These are phyloP conservation scores for Hemistola chrysoprasaria DNA, from an alignment of 2,888 invertebrate species.

Conservation along the genomic window DNA sequence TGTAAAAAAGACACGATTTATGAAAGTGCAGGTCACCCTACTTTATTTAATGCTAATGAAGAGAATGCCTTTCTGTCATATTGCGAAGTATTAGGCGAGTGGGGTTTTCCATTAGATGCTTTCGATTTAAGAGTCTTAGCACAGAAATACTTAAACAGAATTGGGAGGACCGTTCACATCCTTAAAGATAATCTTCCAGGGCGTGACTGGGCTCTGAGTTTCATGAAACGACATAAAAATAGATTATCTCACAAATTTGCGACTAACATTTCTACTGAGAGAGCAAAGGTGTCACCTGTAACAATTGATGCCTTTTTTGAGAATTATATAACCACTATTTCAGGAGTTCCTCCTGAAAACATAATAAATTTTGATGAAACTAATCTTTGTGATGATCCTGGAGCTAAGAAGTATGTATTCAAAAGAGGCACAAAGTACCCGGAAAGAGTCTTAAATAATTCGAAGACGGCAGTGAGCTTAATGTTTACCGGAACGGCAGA, in stretches of 20 bases:
- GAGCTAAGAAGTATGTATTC: not conserved
- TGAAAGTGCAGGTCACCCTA: constrained; percentile 6
- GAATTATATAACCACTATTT: constrained; percentile 1
- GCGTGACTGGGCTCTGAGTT: constrained; percentile 1
- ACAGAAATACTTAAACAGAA: constrained; percentile 1
- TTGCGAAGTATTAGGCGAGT: constrained; percentile 5
- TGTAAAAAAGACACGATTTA: constrained; percentile 1
- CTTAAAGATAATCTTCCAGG: constrained; percentile 3
- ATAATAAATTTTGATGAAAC: constrained; percentile 1
- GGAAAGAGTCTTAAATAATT: not conserved
- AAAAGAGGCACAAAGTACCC: not conserved
- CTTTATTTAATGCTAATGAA: constrained; percentile 6
- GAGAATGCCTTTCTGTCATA: constrained; percentile 5
- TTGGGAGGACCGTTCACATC: not conserved
- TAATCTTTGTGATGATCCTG: constrained; percentile 1
- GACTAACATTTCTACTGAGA: constrained; percentile 2
- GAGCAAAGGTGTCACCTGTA: constrained; percentile 1
- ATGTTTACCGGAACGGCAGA: not conserved
- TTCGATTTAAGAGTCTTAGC: constrained; percentile 3
- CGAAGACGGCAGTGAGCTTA: not conserved
- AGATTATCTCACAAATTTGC: not conserved
- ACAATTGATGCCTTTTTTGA: constrained; percentile 1
- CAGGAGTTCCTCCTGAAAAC: constrained; percentile 3
- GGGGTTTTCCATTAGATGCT: constrained; percentile 8
- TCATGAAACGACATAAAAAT: constrained; percentile 1